phyloP scores from a whole-genome alignment of 2,888 invertebrate genomes.

The Apoderus coryli region DNA sequence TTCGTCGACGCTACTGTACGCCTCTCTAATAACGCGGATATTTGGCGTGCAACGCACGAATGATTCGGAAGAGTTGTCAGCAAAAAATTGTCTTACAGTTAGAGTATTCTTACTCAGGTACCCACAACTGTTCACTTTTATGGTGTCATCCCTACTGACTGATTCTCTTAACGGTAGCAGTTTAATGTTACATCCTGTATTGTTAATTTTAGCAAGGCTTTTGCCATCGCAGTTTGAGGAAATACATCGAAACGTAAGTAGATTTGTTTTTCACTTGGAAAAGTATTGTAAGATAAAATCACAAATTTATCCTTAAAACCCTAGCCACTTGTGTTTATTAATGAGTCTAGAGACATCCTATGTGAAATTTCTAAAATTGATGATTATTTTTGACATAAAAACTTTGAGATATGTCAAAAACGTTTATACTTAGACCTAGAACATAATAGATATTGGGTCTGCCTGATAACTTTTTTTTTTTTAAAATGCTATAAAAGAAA shows the following conservation, averaged over 20 bases:
- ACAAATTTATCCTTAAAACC: too few relatives aligned
- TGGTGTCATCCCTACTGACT: slow-evolving; percentile 25
- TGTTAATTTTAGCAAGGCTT: slow-evolving; percentile 62
- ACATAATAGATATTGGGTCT: too few relatives aligned
- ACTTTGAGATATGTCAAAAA: too few relatives aligned
- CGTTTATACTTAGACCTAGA: too few relatives aligned
- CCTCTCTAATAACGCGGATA: slow-evolving; percentile 67
- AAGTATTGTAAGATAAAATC: too few relatives aligned
- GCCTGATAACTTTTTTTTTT: too few relatives aligned
- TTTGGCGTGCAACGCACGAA: slow-evolving; percentile 69
- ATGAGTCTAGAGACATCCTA: too few relatives aligned
- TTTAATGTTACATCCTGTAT: slow-evolving; percentile 57
- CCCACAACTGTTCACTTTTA: slow-evolving; percentile 45
- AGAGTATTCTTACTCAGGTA: slow-evolving; percentile 66
- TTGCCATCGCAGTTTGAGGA: slow-evolving; percentile 63
- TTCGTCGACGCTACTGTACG: slow-evolving; percentile 70
- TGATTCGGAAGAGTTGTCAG: slow-evolving; percentile 40
- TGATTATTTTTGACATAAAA: too few relatives aligned
- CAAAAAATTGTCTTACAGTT: slow-evolving; percentile 57
- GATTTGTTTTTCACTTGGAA: too few relatives aligned
- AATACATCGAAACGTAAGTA: slow-evolving; percentile 41
- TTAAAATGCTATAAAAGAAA: too few relatives aligned
- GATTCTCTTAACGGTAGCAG: slow-evolving; percentile 32
- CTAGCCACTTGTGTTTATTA: too few relatives aligned
- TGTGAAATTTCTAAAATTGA: too few relatives aligned